A percentile compares a stretch with the other conserved stretches of the same genome.
These are phyloP conservation scores for Tipula confusa DNA, from an alignment of 2,888 invertebrate genomes.

Conservation along the genomic window DNA sequence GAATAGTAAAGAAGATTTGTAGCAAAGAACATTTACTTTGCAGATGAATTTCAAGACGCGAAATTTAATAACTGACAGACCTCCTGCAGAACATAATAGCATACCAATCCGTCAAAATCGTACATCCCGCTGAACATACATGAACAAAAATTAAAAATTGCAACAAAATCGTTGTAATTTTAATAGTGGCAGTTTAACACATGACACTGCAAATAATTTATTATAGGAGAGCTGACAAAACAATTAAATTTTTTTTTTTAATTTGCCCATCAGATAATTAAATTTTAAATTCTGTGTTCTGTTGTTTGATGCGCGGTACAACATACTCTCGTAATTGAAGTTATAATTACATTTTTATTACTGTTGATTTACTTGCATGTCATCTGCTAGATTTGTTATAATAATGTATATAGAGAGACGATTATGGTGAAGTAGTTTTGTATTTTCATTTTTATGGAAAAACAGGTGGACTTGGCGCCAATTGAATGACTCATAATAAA, in stretches of 20 bases:
- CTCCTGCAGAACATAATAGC: too few species aligned
- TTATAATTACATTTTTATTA: conserved; percentile 25
- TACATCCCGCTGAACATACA: too few species aligned
- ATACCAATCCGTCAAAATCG: too few species aligned
- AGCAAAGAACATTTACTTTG: too few species aligned
- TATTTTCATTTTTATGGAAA: too few species aligned
- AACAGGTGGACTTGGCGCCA: background rate
- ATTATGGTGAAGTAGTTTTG: background rate
- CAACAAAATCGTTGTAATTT: background rate
- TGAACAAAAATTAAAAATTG: background rate
- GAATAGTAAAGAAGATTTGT: too few species aligned
- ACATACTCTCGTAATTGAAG: background rate
- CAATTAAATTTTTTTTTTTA: background rate
- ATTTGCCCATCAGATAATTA: background rate
- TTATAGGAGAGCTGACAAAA: background rate
- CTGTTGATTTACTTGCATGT: conserved; percentile 5
- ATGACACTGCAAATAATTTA: conserved; percentile 3
- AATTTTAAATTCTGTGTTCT: background rate
- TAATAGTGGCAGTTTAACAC: background rate
- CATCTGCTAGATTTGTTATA: conserved; percentile 3
- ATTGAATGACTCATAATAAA: background rate
- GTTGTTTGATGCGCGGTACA: background rate
- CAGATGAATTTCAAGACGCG: too few species aligned
- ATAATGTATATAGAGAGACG: too few species aligned
- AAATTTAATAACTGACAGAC: too few species aligned